Percentiles rank a stretch among this genome's conserved stretches.
Conservation (phyloP, 1,140 invertebrate genomes). For the Dolichoris vasculosae region DNA sequence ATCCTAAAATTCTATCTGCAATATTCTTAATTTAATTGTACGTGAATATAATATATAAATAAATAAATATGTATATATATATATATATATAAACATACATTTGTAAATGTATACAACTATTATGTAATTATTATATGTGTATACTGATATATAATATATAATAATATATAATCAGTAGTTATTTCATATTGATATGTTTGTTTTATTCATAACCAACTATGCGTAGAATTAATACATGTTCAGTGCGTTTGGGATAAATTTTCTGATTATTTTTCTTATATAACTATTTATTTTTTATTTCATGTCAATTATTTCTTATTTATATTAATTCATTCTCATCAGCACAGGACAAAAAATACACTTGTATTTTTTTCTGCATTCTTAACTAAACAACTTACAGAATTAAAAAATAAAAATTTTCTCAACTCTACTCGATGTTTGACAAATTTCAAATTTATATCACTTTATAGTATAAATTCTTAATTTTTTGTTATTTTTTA, state of each 20-base stretch:
- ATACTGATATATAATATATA: conserved; percentile 34
- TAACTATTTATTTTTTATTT: background rate
- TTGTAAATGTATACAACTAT: conserved; percentile 23
- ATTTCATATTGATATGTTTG: conserved; percentile 47
- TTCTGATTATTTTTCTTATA: background rate
- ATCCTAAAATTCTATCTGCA: background rate
- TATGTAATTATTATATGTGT: conserved; percentile 16
- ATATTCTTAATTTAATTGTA: background rate
- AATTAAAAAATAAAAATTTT: background rate
- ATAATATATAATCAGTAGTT: conserved; percentile 41
- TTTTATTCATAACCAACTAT: conserved; percentile 28
- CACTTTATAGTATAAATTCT: background rate
- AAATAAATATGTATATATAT: background rate
- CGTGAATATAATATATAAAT: too few species aligned
- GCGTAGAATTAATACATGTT: conserved; percentile 31
- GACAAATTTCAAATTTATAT: background rate
- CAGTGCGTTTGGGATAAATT: conserved; percentile 18
- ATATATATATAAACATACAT: background rate
- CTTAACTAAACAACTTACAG: background rate
- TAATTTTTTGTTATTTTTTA: too few species aligned
- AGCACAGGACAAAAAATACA: conserved; percentile 4
- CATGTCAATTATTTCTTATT: conserved; percentile 13
- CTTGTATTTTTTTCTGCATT: background rate
- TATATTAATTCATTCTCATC: background rate
- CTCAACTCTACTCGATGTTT: background rate